Evolutionary conservation across 2,113 vertebrate genomes (phyloP).

Genomic region (Channa argus): DNA sequence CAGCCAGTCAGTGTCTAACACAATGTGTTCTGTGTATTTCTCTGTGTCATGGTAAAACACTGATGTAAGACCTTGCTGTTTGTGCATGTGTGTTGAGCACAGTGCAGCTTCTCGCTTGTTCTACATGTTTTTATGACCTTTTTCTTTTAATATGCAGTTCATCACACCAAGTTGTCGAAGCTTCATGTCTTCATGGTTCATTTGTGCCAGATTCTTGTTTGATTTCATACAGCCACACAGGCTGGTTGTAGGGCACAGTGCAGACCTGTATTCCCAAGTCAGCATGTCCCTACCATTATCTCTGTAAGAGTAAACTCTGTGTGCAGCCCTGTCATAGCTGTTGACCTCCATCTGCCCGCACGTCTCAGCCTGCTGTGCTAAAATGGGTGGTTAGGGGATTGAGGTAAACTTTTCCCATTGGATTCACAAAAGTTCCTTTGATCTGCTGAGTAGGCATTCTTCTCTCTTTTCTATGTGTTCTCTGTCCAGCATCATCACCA

Average conservation of each 20-base stretch:
- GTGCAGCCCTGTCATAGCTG: slow-evolving; percentile 27
- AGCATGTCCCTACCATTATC: neutral
- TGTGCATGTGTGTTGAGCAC: slow-evolving; percentile 28
- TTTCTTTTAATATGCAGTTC: neutral
- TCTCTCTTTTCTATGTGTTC: slow-evolving; percentile 61
- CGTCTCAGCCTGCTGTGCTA: slow-evolving; percentile 31
- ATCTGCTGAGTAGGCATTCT: slow-evolving; percentile 74
- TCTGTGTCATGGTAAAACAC: slow-evolving; percentile 54
- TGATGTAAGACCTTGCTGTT: slow-evolving; percentile 56
- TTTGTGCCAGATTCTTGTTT: neutral
- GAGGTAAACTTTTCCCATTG: slow-evolving; percentile 69
- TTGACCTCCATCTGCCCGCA: slow-evolving; percentile 47
- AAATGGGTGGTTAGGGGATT: slow-evolving; percentile 66
- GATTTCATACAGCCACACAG: slow-evolving; percentile 3
- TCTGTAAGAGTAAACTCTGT: slow-evolving; percentile 1
- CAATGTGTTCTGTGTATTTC: slow-evolving; percentile 75
- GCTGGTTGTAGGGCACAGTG: neutral
- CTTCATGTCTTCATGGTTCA: slow-evolving; percentile 11
- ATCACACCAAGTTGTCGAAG: neutral
- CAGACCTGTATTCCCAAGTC: slow-evolving; percentile 20
- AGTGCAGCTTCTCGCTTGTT: slow-evolving; percentile 5
- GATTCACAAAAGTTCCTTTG: slow-evolving; percentile 67
- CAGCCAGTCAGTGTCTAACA: slow-evolving; percentile 69
- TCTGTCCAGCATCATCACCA: slow-evolving; percentile 52
- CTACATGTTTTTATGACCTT: neutral